Evolutionary conservation across 2,888 invertebrate species (phyloP), one percentile per base, ranked within the genome.

Genomic region (Orthonychiurus folsomi): DNA sequence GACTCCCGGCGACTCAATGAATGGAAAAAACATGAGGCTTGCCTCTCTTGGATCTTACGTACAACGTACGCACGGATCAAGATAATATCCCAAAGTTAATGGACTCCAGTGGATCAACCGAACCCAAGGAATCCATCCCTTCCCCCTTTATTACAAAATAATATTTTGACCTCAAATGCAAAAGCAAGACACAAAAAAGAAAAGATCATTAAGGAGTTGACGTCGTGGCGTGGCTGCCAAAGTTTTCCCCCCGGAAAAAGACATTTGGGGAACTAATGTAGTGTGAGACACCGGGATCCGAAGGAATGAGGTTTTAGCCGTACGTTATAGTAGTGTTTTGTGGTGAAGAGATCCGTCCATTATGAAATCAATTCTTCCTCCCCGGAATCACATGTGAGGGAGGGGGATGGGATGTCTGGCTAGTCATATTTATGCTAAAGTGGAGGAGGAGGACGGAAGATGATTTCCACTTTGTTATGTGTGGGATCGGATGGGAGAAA

Each of bases 191-290:
- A 50, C 12, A 28, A 18, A 54, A 2, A 20, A 47, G 20, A 52
- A 60, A 65, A 63, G 59, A 66, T 61, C 61, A 63, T 66, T 61
- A 66, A 63, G 66, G 61, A 63, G 63, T 66, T 66, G 37, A 37
- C 37, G 5, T 37, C 37, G 5, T 15, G 37, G 55, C 57, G 59
- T 48, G 54, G 53, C 57, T 52, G 60, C 60, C 60, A 61, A 61
- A 56, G 28, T 54, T 50, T 53, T 59, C 62, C 62, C 62, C 62
- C 52, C 60, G 54, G 48, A 50, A 59, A 62, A 60, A 62, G 62
- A 62, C 65, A 62, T 65, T 65, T 60, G 60, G 50, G 57, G 58
- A 58, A 59, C 65, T 67, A 67, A 67, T 67, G 67, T 67, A 61
- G 61, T 67, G 64, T 65, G 63, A 67, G 65, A 63, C 60, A 65